A percentile compares a stretch with the other conserved stretches of the same genome.
Conservation (phyloP, 2,113 vertebrate genomes). For the Axis porcinus region DNA sequence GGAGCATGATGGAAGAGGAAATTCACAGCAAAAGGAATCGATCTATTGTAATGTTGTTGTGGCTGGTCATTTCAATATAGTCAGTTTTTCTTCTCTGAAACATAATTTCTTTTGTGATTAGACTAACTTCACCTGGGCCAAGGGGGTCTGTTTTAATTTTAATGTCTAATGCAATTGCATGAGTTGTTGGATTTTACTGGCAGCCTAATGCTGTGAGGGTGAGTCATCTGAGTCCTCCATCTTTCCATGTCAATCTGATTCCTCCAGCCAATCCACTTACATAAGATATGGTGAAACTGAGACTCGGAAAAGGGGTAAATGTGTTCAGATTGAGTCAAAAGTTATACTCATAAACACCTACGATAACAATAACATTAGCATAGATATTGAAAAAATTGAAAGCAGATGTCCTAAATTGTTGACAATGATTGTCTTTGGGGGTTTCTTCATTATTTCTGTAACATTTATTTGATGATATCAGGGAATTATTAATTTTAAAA, state of each 20-base stretch:
- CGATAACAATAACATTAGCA: background rate
- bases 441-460: background rate
- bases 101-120: background rate
- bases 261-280: background rate
- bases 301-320: background rate
- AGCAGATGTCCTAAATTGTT: background rate
- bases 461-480: background rate
- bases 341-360: background rate
- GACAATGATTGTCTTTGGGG: background rate
- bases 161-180: background rate
- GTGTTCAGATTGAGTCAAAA: background rate
- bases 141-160: background rate
- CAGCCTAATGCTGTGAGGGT: background rate
- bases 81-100: conserved; percentile 4
- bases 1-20: background rate
- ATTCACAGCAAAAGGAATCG: background rate
- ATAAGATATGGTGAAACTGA: background rate
- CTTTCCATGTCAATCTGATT: background rate
- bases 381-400: background rate
- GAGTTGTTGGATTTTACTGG: background rate
- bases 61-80: background rate
- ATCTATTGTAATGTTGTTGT: background rate
- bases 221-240: background rate
- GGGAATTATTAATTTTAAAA: background rate
- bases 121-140: background rate